phyloP scores from a whole-genome alignment of 2,797 vertebrate genomes.

The Gambusia yucatana region DNA sequence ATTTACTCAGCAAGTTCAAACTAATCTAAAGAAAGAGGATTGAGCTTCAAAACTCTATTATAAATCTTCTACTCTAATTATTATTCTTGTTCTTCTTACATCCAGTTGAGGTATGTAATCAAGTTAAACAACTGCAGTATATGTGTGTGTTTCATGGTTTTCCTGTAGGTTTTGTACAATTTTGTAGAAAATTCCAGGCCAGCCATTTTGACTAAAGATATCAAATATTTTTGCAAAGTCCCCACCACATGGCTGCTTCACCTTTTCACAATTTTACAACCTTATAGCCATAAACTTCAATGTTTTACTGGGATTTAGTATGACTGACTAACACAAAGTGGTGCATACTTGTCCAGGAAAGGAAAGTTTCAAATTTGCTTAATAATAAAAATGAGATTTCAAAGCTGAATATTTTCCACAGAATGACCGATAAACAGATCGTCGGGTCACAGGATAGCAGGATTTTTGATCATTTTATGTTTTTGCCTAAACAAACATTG shows the following conservation, averaged over 20 bases:
- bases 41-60: conserved; percentile 11
- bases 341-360: no score
- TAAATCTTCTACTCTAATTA: conserved; percentile 10
- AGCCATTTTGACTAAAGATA: no score
- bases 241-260: background rate
- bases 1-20: background rate
- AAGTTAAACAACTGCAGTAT: no score
- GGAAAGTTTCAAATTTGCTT: no score
- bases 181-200: no score
- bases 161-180: no score
- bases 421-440: background rate
- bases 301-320: no score
- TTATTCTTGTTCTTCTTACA: background rate
- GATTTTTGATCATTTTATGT: background rate
- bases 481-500: background rate
- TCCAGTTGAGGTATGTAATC: background rate
- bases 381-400: background rate
- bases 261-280: background rate
- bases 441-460: background rate
- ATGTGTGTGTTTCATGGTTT: no score
- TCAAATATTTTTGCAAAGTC: background rate
- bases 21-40: background rate
- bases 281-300: background rate
- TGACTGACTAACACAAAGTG: no score
- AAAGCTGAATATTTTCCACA: background rate